Base-by-base conservation (phyloP, 2,797 vertebrate genomes). In the Babyrousa celebensis region DNA sequence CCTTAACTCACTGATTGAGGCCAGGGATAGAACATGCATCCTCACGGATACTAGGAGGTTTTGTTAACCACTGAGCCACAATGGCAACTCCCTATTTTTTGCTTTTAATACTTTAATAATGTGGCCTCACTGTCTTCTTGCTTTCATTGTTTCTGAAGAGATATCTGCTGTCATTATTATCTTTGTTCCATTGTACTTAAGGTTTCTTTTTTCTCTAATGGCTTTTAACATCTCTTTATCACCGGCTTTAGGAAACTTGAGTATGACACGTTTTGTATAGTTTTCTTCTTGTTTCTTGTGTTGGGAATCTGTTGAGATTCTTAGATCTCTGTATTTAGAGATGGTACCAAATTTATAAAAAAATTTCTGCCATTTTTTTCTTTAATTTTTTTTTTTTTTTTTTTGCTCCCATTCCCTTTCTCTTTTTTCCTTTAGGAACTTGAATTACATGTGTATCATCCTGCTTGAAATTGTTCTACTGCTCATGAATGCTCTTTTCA, bases 321-420 rank as follows among this genome's bases (percentile, higher is more conserved):
- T 89, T 85, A 20, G 32, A 25, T 80, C 36, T 89, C n/a, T 27
- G 72, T 21, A 4, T 60, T 72, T 74, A 54, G n/a, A 54, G 16
- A 88, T 86, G 90, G 83, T 10, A 62, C 32, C 23, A 86, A 52
- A 90, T 93, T 80, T 78, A 93, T 29, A 90, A 83, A 90, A 86
- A 71, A 71, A 48, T 48, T 70, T 70, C 43, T 84, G 68, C 27
- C 32, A 27, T 85, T 65, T 48, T 54, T 71, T 87, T 84, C 56
- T 62, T 78, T 9, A 78, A n/a, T 60, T 60, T 87, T 78, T 78
- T 75, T 80, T 21, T 80, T n/a, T n/a, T n/a, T n/a, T n/a, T 48
- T 48, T 48, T 48, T 48, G 29, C 18, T 79, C n/a, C 20, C 21
- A 68, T 5, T 36, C 6, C 1, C 4, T 74, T 72, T 88, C 27